These are phyloP conservation scores for Eupeodes latifasciatus DNA, from an alignment of 2,888 invertebrate genomes.

Conservation along the genomic window DNA sequence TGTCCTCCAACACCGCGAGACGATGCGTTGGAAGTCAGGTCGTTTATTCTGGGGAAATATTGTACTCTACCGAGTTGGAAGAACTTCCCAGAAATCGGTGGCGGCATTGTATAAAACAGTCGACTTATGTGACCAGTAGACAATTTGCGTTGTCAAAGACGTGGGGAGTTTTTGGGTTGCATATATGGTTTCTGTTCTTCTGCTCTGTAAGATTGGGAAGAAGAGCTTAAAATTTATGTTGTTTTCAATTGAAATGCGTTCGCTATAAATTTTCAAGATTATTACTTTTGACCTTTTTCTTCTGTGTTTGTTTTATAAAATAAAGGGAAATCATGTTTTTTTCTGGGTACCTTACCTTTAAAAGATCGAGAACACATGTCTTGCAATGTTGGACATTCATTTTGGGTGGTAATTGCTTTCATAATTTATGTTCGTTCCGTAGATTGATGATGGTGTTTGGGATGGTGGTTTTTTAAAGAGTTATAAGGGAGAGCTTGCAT, in stretches of 20 bases:
- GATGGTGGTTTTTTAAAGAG: background rate
- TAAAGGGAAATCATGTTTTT: constrained; percentile 15
- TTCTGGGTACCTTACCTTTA: constrained; percentile 34
- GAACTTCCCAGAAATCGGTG: constrained; percentile 66
- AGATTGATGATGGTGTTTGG: constrained; percentile 53
- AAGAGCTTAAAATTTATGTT: constrained; percentile 67
- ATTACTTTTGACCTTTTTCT: constrained; percentile 56
- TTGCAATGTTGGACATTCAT: constrained; percentile 67
- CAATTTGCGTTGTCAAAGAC: constrained; percentile 57
- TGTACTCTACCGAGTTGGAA: constrained; percentile 10
- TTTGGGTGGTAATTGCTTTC: constrained; percentile 65
- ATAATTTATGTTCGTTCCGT: constrained; percentile 57
- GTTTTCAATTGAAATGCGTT: constrained; percentile 68
- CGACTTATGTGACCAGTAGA: too few species aligned
- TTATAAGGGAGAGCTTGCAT: background rate
- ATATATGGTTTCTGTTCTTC: background rate
- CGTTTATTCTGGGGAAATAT: constrained; percentile 53
- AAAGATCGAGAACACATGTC: constrained; percentile 63
- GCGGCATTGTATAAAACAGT: background rate
- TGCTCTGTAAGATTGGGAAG: background rate
- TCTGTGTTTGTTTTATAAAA: background rate
- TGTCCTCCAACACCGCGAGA: constrained; percentile 59
- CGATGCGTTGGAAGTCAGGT: constrained; percentile 58
- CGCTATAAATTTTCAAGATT: constrained; percentile 73
- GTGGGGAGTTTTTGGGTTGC: constrained; percentile 44